A percentile compares a stretch with the other conserved stretches of the same genome.
Evolutionary conservation across 2,113 vertebrate genomes (phyloP).

Genomic region (Saimiri boliviensis): DNA sequence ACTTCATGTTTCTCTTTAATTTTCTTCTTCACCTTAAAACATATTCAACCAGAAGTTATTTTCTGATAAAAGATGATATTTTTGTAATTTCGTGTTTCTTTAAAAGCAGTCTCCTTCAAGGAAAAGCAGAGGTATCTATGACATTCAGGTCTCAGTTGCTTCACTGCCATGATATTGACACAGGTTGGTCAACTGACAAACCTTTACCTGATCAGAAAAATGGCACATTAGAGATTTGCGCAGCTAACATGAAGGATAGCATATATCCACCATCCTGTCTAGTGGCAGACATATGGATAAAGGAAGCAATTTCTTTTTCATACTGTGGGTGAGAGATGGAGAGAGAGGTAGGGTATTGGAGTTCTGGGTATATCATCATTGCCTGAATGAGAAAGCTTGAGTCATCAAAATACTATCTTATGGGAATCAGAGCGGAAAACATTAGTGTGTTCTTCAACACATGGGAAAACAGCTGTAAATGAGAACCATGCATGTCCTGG

Average conservation of each 20-base stretch:
- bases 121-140: not conserved
- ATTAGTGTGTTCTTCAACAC: not conserved
- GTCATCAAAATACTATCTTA: not conserved
- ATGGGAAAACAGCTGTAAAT: not conserved
- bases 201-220: not conserved
- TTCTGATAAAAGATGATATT: not conserved
- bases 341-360: not conserved
- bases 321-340: no score
- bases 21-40: not conserved
- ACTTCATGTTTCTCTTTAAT: not conserved
- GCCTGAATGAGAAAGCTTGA: not conserved
- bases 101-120: not conserved
- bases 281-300: no score
- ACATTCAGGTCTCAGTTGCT: not conserved
- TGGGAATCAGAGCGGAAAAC: not conserved
- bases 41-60: not conserved
- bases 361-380: not conserved
- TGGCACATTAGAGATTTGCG: not conserved
- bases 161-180: not conserved
- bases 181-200: not conserved
- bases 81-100: not conserved
- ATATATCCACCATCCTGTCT: not conserved
- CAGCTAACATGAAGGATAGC: rapidly evolving
- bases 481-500: not conserved
- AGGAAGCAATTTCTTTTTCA: not conserved